Base-by-base conservation (phyloP, 2,113 vertebrate species). In the Delphinapterus leucas region DNA sequence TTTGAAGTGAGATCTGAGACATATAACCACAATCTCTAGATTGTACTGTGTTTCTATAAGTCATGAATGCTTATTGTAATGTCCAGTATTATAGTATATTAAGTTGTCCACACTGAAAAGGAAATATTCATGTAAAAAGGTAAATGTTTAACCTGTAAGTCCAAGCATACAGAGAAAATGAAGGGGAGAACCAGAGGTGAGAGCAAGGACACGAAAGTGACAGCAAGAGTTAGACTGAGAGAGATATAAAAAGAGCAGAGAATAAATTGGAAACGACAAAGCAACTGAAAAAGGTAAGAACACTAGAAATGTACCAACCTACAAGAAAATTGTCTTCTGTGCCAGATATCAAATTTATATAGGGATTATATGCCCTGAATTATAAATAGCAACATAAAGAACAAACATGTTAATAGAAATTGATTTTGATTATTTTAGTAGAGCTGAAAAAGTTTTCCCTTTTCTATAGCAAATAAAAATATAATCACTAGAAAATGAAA, bases 111-210 rank as follows among this genome's bases (percentile, higher is more conserved):
- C 6, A 28, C 31, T 20, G 26, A 74, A 60, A 92, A n/a, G 31
- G 15, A 97, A 95, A 96, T 55, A 58, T 26, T 53, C 65, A 53
- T 21, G 73, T 28, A 10, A 80, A 97, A 58, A 17, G 88, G 47
- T 88, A 90, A 96, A 91, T 2, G 2, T 67, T 96, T 96, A 80
- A 95, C 28, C 20, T 65, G 23, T 90, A 97, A 96, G 97, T 96
- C 49, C 71, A 79, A 89, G 31, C 26, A 36, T 2, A 28, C 8
- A 70, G 36, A 74, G 12, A 79, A 38, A 61, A 65, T 25, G 28
- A 85, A 71, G 3, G 26, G 44, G 7, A 71, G 41, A 76, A 6
- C 21, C 20, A 53, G 49, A 84, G n/a, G 76, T 83, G 49, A 96
- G 41, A 61, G 2, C 31, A 90, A 71, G 14, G 25, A 36, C 6